Evolutionary conservation across 35 echinoderm and acorn worm genomes (phyloP).

Genomic region (Heliocidaris tuberculata): DNA sequence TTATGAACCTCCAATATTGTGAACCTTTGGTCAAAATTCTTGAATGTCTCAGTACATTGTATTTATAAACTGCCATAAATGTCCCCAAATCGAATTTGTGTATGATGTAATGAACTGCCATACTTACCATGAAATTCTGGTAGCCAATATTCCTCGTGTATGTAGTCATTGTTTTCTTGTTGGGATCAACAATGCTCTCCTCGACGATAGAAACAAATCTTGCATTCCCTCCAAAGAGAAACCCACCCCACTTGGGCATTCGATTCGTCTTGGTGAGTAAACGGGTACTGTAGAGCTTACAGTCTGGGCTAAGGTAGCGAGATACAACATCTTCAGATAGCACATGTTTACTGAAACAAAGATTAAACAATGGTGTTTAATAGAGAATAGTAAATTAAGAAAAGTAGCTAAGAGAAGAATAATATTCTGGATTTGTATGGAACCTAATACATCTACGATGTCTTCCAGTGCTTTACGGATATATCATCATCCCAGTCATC

Average conservation of each 20-base stretch:
- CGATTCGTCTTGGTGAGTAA: slow-evolving; percentile 93
- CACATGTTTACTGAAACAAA: slow-evolving; percentile 89
- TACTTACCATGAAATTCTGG: slow-evolving; percentile 89
- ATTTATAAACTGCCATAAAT: too few species aligned
- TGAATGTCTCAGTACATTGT: too few species aligned
- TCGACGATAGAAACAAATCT: slow-evolving; percentile 81
- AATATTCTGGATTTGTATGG: too few species aligned
- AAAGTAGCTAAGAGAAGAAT: neutral
- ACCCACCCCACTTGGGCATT: slow-evolving; percentile 86
- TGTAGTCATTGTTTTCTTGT: slow-evolving; percentile 75
- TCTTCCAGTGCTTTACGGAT: neutral
- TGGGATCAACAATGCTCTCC: slow-evolving; percentile 79
- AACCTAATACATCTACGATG: too few species aligned
- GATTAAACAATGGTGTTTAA: neutral
- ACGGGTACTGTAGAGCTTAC: slow-evolving; percentile 57
- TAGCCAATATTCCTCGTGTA: slow-evolving; percentile 95
- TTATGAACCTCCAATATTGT: too few species aligned
- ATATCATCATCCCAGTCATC: neutral
- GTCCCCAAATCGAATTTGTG: too few species aligned
- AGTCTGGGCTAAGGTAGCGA: slow-evolving; percentile 56
- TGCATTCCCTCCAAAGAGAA: slow-evolving; percentile 70
- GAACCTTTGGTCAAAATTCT: too few species aligned
- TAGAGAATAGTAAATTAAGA: slow-evolving; percentile 9
- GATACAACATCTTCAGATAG: slow-evolving; percentile 85
- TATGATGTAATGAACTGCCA: neutral